phyloP scores from a whole-genome alignment of 2,888 invertebrate genomes.

The Clivina fossor region DNA sequence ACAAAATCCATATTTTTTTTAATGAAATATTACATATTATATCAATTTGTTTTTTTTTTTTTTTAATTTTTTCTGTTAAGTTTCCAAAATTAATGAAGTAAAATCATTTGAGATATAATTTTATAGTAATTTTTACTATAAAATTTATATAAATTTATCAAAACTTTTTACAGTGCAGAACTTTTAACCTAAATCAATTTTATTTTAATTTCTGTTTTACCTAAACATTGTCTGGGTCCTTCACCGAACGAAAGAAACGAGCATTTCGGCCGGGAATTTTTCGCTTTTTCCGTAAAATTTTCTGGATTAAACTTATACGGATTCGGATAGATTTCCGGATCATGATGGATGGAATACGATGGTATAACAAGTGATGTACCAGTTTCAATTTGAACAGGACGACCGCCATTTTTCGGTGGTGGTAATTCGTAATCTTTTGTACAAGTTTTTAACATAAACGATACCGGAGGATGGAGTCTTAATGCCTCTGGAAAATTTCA shows the following conservation, averaged over 20 bases:
- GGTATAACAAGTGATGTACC: constrained; percentile 49
- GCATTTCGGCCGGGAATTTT: constrained; percentile 43
- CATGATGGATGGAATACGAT: constrained; percentile 47
- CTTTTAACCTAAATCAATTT: background rate
- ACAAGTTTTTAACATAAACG: constrained; percentile 39
- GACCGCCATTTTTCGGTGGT: constrained; percentile 35
- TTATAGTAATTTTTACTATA: too few relatives aligned
- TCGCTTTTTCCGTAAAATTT: constrained; percentile 47
- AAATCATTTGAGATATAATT: too few relatives aligned
- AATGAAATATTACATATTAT: too few relatives aligned
- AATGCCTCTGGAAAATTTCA: too few relatives aligned
- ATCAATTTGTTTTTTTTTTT: too few relatives aligned
- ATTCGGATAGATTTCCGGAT: constrained; percentile 49
- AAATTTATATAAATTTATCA: too few relatives aligned
- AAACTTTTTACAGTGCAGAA: too few relatives aligned
- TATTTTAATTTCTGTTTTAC: constrained; percentile 39
- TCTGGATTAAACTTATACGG: constrained; percentile 52
- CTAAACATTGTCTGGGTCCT: constrained; percentile 47
- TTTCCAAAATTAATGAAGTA: too few relatives aligned
- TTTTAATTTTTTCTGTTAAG: too few relatives aligned
- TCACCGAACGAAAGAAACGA: constrained; percentile 46
- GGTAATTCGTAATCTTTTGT: constrained; percentile 42
- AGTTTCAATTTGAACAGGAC: constrained; percentile 41
- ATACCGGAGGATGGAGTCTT: constrained; percentile 39
- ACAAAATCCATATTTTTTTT: too few relatives aligned